phyloP scores from a whole-genome alignment of 2,888 invertebrate genomes.

The Halocaridina rubra region DNA sequence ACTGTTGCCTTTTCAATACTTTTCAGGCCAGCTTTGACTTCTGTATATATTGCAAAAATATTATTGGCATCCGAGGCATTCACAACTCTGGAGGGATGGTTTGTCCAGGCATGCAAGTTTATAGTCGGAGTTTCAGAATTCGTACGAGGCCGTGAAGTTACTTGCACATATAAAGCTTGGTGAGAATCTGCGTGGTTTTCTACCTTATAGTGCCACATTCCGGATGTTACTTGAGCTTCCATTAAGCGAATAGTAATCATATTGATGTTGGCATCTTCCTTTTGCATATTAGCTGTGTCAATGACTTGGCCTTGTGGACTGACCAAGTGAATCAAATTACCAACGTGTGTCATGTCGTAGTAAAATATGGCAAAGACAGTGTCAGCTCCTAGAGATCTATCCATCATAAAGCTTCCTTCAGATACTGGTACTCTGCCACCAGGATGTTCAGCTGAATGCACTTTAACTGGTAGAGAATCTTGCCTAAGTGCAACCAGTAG shows the following conservation, averaged over 20 bases:
- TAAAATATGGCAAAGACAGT: constrained; percentile 65
- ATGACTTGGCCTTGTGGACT: constrained; percentile 62
- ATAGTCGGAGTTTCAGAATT: constrained; percentile 67
- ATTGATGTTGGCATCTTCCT: constrained; percentile 62
- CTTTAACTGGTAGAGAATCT: constrained; percentile 55
- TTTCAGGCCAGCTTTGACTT: constrained; percentile 72
- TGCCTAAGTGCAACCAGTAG: constrained; percentile 61
- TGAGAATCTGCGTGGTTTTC: constrained; percentile 74
- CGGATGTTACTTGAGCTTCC: constrained; percentile 67
- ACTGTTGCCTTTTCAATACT: constrained; percentile 74
- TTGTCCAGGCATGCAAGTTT: constrained; percentile 71
- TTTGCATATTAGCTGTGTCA: constrained; percentile 63
- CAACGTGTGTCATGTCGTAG: constrained; percentile 64
- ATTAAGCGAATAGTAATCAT: constrained; percentile 58
- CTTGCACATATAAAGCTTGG: constrained; percentile 75
- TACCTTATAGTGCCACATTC: constrained; percentile 74
- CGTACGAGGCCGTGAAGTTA: constrained; percentile 73
- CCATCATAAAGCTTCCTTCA: constrained; percentile 72
- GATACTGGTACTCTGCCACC: constrained; percentile 49
- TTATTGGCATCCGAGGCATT: constrained; percentile 68
- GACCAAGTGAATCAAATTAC: constrained; percentile 60
- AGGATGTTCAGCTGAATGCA: constrained; percentile 58
- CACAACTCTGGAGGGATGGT: constrained; percentile 65
- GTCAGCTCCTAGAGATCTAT: constrained; percentile 69
- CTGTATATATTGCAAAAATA: constrained; percentile 71